Evolutionary conservation across 2,113 vertebrate genomes (phyloP), one percentile per base, ranked within the genome.

Genomic region (Ciconia maguari): DNA sequence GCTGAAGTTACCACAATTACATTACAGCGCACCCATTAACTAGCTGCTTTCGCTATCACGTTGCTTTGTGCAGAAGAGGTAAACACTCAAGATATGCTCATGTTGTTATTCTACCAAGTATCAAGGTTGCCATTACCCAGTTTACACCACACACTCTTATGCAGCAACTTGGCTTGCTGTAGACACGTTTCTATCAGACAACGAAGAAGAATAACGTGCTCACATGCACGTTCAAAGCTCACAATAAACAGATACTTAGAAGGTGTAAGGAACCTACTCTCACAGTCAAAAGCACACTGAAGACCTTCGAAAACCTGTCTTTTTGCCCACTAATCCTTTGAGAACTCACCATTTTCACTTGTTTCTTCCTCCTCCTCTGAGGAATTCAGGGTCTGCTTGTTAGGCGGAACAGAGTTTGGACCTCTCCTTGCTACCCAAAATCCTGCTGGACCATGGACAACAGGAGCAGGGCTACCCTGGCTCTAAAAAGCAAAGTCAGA

Each of bases 301-400:
- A 30, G 18, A 29, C 55, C 16, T 52, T 36, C 17, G 46, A 51
- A 79, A 20, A 6, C 8, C 8, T 27, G 11, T 13, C 12, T 54
- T 49, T 66, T 21, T 1, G 1, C 11, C 5, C 6, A 46, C 11
- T 29, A 64, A 58, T 36, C 13, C 54, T 91, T 82, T 65, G 64
- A 41, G 12, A 83, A 97, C 97, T 98, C 96, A 98, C 98, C 98
- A 62, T 71, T 97, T 66, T 98, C 98, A 97, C 77, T 97, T 52
- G 97, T 95, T 80, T 97, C 98, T 80, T 98, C 98, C 5, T 98
- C 98, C 64, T 98, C 98, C 89, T 98, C 98, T 13, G 98, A 98
- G 32, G 97, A 97, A 96, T 97, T 98, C 71, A 98, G 77, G 21
- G 94, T 72, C 55, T 98, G 98, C 93, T 98, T 99, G 64, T 93